Base-by-base conservation (phyloP, 2,888 invertebrate genomes). In the Euphydryas editha region DNA sequence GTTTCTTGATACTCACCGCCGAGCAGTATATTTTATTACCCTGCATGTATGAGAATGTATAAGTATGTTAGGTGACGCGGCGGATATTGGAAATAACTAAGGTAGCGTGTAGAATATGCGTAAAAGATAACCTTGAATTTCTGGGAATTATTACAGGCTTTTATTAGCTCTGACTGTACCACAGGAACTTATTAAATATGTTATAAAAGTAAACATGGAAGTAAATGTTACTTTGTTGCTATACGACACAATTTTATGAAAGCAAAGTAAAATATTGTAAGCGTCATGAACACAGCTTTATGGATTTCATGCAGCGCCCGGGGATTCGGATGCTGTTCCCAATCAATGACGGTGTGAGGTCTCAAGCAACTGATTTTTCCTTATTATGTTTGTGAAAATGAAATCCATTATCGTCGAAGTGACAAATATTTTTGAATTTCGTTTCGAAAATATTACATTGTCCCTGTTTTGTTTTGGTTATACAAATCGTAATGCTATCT, bases 41-140 rank as follows among this genome's bases (percentile, higher is more conserved):
- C 72, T 73, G 44, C 17, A 67, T 42, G 56, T 67, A 61, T 64
- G 76, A 69, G 72, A 72, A 58, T 64, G 73, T 76, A 76, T 77
- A 75, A 76, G 74, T 77, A 69, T 74, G 69, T 65, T 70, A 72
- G 75, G 75, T 72, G 63, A 64, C 75, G 74, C 74, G 73, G 73
- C 81, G 84, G 79, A 82, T 83, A 83, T 84, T 82, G 86, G 82
- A 80, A 83, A 83, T 85, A 83, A 81, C 82, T 84, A 51, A 64
- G 51, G 63, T 24, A 77, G 78, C 80, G 80, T 64, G 21, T 36
- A 58, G 11, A n/a, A 44, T 20, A 42, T 39, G 78, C 81, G 80
- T 80, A 17, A 36, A 36, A 54, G 3, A 17, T 17, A 54, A 36
- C 11, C 11, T 18, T 36, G 21, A 3, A 7, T 10, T 36, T 36